These are phyloP conservation scores for Microcebus murinus DNA, from an alignment of 2,113 vertebrate species.

Conservation along the genomic window DNA sequence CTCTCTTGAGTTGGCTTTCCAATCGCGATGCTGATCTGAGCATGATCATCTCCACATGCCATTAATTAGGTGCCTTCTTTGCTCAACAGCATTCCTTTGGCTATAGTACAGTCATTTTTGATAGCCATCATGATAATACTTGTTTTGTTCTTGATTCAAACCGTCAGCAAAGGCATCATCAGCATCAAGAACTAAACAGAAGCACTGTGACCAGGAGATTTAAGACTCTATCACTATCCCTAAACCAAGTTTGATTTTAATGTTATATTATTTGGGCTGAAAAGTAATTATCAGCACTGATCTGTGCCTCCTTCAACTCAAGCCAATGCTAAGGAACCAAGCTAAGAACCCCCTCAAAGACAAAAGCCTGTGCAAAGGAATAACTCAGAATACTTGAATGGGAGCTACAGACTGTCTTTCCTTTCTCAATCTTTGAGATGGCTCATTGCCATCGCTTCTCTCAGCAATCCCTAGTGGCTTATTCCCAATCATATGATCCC, in stretches of 20 bases:
- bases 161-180: not conserved
- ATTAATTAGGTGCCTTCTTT: not conserved
- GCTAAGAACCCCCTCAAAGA: not conserved
- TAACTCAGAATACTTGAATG: not conserved
- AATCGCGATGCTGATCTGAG: not conserved
- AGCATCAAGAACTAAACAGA: not conserved
- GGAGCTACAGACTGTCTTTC: not conserved
- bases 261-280: not conserved
- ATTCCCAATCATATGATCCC: not conserved
- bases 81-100: not conserved
- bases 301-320: not conserved
- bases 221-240: not conserved
- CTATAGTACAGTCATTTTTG: not conserved
- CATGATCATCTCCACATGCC: not conserved
- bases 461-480: not conserved
- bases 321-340: not conserved
- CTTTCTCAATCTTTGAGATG: constrained; percentile 20
- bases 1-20: not conserved
- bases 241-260: not conserved
- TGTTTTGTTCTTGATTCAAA: constrained; percentile 23
- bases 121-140: not conserved
- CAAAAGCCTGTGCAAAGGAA: not conserved
- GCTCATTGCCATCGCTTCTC: not conserved
- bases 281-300: not conserved
- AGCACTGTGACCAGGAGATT: not conserved